A percentile compares a stretch with the other conserved stretches of the same genome.
Evolutionary conservation across 2,113 vertebrate genomes (phyloP).

Genomic region (Phasianus colchicus): DNA sequence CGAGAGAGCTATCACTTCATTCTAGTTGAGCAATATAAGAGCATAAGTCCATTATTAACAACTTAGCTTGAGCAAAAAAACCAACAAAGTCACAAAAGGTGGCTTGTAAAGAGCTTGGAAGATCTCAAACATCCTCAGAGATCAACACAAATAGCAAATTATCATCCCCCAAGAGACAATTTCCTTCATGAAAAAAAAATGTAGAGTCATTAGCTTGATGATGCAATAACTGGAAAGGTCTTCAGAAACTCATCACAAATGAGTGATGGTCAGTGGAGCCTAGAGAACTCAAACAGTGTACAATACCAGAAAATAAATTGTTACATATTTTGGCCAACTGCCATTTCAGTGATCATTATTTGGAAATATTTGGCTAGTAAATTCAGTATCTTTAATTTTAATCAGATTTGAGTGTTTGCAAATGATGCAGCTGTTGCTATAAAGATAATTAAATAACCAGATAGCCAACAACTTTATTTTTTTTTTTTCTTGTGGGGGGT

Average conservation of each 20-base stretch:
- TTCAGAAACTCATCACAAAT: constrained; percentile 4
- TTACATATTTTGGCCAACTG: constrained; percentile 54
- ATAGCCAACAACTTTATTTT: constrained; percentile 39
- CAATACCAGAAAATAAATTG: constrained; percentile 48
- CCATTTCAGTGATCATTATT: constrained; percentile 61
- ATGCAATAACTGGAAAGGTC: background rate
- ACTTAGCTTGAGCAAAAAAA: background rate
- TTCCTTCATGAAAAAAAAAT: background rate
- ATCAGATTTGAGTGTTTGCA: constrained; percentile 68
- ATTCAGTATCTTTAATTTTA: constrained; percentile 68
- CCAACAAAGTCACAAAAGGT: background rate
- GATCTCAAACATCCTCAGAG: background rate
- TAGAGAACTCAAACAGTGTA: background rate
- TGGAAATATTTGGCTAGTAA: constrained; percentile 69
- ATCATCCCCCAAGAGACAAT: background rate
- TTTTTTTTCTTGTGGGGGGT: background rate
- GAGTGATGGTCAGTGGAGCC: background rate
- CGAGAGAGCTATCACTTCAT: background rate
- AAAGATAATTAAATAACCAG: constrained; percentile 68
- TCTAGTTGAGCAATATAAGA: background rate
- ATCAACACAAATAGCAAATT: background rate
- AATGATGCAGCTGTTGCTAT: constrained; percentile 67
- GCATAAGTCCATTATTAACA: background rate
- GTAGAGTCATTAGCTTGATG: background rate
- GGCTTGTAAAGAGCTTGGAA: background rate